Base-by-base conservation (phyloP, 2,113 vertebrate species). In the Aviceda subcristata region DNA sequence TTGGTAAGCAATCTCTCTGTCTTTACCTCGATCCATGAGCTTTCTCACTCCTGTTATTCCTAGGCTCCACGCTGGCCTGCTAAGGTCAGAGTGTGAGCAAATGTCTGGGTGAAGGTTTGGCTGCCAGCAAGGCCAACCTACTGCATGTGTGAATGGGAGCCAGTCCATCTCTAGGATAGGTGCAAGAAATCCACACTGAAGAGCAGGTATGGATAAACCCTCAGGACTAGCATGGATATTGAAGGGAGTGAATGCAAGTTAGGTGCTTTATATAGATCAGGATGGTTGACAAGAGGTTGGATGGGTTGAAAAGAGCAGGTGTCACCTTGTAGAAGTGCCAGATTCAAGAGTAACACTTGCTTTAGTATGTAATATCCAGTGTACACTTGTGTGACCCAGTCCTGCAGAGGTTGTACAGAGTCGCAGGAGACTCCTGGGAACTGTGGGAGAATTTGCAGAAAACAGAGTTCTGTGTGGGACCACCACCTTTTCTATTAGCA, bases 1-100 rank as follows among this genome's bases (percentile, higher is more conserved):
- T 6, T 32, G 6, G 19, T 43, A 43, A n/a, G 4, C 38, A 56
- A 24, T 36, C 7, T 30, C 10, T 21, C 4, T 30, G 9, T 41
- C 21, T 73, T 76, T 59, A 50, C 11, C 26, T 59, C 0, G 0
- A 3, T 34, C 8, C 13, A 19, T 16, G 41, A 67, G 11, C 18
- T 91, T 91, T 91, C 4, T 82, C 12, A 29, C 11, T 83, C 5
- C 18, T 94, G 4, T 45, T 53, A 45, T 66, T 91, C 38, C 15
- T 34, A 18, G 41, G 12, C 15, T 50, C 27, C 11, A 20, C 2
- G 0, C 9, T 50, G 18, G 5, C 5, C 4, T 1, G 1, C 20
- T 79, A 51, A 86, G 5, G 4, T n/a, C 1, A 1, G 51, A 51
- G 8, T 12, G 4, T 53, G 13, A 75, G 6, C 41, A 63, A 63